Evolutionary conservation across 1,140 invertebrate genomes (phyloP), one percentile per base, ranked within the genome.

Genomic region (Subanguina moxae): DNA sequence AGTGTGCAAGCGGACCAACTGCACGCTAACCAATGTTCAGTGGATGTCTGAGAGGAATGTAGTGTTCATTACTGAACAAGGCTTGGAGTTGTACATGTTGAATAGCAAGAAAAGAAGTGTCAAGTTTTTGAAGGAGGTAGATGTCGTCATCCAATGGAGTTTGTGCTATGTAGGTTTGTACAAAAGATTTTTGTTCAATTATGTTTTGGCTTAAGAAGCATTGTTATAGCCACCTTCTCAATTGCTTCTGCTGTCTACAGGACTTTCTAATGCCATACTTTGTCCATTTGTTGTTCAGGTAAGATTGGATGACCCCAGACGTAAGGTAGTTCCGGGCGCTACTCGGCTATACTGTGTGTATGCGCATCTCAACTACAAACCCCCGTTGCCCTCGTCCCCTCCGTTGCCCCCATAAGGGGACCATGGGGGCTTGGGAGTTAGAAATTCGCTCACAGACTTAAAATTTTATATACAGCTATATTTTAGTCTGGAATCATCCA

Each of bases 161-260:
- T 57, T 71, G 27, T 72, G 28, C 48, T 72, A 71, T 58, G 70
- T 71, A 59, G 48, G 70, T 61, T 61, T 61, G n/a, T 30, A 32
- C 8, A 61, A 61, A 43, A 61, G 27, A 32, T 32, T 21, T 5
- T 61, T 61, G 48, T 71, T 71, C 48, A 71, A 11, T n/a, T 38
- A 38, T 38, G 32, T 38, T 38, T 38, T n/a, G n/a, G n/a, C n/a
- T n/a, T n/a, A n/a, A n/a, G n/a, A 38, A 38, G 32, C 11, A 38
- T 5, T 38, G 32, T 38, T 38, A 38, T 38, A 38, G 70, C 52
- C 70, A 13, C 68, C 58, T 32, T 74, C 71, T 61, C 68, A 71
- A 19, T 27, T 71, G n/a, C 19, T 71, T 13, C 27, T 71, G 15
- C 63, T 58, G 43, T 38, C 69, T 13, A 71, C 59, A 28, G 70